Evolutionary conservation across 1,140 invertebrate genomes (phyloP), one percentile per base, ranked within the genome.

Genomic region (Drosophila repleta): DNA sequence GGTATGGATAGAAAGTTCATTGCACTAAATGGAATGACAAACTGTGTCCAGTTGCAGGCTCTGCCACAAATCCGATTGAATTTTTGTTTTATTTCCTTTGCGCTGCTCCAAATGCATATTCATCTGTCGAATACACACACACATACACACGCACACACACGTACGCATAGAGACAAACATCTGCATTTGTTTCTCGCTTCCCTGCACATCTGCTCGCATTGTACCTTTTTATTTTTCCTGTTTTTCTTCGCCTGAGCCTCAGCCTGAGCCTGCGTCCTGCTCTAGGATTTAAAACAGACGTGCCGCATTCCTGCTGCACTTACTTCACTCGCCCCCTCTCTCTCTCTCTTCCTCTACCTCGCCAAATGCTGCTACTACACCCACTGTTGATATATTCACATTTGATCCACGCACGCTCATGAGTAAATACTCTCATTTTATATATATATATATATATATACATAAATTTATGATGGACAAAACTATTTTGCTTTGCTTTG

Each of bases 171-270:
- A 65, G 39, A 43, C 52, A 64, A 77, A 72, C 75, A 87, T 84
- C 81, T 88, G 76, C 76, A 78, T 75, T 46, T 63, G 61, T 67
- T 63, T 53, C 71, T 81, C 68, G 65, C 20, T 45, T 69, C 46
- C 70, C 60, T 73, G 83, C 83, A 88, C 83, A 87, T 87, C 83
- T 87, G 83, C 57, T 88, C 72, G 69, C 66, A 83, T 87, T 87
- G 82, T 87, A 62, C 70, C 29, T 63, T 62, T 43, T 46, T 20
- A 46, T 65, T 68, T 73, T 74, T 55, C 45, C 37, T 73, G 52
- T 45, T 20, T 24, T 17, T 43, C 17, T 15, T 17, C 6, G 39
- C 35, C 58, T 63, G 15, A 48, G 51, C 37, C 56, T 52, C 20
- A 37, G 57, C 55, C 63, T 49, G 53, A 17, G 24, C 39, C 20